Evolutionary conservation across 1,140 invertebrate genomes (phyloP), one percentile per base, ranked within the genome.

Genomic region (Drosophila kikkawai): DNA sequence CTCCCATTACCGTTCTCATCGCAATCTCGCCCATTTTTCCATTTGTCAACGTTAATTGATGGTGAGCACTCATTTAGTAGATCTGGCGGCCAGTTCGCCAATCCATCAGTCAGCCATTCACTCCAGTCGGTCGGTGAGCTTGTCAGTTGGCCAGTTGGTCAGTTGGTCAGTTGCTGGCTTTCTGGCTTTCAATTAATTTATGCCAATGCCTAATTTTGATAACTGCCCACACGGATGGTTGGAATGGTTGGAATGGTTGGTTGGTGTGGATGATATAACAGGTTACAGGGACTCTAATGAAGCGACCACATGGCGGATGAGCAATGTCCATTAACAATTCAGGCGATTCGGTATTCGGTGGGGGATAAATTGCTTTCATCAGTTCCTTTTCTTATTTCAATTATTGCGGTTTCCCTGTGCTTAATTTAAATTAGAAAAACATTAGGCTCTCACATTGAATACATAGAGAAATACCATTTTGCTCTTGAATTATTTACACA

Each of bases 21-120:
- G 12, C 66, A 51, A 53, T 70, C 22, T 75, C 48, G 36, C 6
- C 42, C 59, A 48, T 74, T 75, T 76, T 80, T 80, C 61, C 82
- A 81, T 85, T 85, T 85, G 82, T 85, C 82, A 80, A 85, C 65
- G 82, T 81, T 85, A 85, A 85, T 85, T 85, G 82, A 85, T 85
- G 82, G 80, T 81, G 73, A 78, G 73, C 74, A 74, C 81, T 85
- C 82, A 85, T 85, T 85, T 78, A 70, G 78, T 29, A 50, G 69
- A 73, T 70, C 63, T 66, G 50, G 45, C 65, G 50, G 48, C 65
- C 56, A 70, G 51, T 77, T 45, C 56, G 63, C 39, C 63, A 69
- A 69, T 68, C 66, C 63, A 69, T 69, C 66, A 68, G 66, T 68
- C 55, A 55, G 65, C 53, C 51, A 55, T 58, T 39, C 29, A 58